A percentile compares a stretch with the other conserved stretches of the same genome.
These are phyloP conservation scores for Zophobas atratus DNA, from an alignment of 1,140 invertebrate species.

Conservation along the genomic window DNA sequence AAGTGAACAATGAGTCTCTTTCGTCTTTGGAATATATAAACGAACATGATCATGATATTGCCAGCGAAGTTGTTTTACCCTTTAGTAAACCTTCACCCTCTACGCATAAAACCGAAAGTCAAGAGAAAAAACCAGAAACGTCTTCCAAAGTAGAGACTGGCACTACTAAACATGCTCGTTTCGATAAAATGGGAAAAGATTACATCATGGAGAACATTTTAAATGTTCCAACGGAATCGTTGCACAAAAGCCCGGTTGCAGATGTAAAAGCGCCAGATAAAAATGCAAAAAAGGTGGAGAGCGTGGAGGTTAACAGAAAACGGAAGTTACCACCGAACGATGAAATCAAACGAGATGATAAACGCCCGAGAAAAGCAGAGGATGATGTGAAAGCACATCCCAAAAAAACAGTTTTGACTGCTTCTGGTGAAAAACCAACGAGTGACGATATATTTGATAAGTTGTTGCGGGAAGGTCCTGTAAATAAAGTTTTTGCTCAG, in stretches of 20 bases:
- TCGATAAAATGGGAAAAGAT: constrained; percentile 6
- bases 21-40: background rate
- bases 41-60: background rate
- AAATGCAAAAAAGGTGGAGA: background rate
- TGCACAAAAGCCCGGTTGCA: background rate
- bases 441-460: constrained; percentile 33
- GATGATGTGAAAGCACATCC: background rate
- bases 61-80: background rate
- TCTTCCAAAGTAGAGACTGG: background rate
- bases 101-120: background rate
- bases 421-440: background rate
- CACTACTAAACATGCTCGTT: background rate
- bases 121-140: background rate
- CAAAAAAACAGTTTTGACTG: background rate
- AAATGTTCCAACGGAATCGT: background rate
- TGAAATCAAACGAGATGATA: background rate
- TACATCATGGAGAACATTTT: constrained; percentile 27
- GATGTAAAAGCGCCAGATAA: constrained; percentile 1
- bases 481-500: constrained; percentile 17
- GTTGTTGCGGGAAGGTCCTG: constrained; percentile 12
- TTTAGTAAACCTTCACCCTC: background rate
- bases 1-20: background rate
- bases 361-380: background rate
- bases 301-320: background rate
- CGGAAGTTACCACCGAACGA: background rate